Percentiles rank a stretch among this genome's conserved stretches.
These are phyloP conservation scores for Cyphomyrus plagiostoma DNA, from an alignment of 2,113 vertebrate species.

Conservation along the genomic window DNA sequence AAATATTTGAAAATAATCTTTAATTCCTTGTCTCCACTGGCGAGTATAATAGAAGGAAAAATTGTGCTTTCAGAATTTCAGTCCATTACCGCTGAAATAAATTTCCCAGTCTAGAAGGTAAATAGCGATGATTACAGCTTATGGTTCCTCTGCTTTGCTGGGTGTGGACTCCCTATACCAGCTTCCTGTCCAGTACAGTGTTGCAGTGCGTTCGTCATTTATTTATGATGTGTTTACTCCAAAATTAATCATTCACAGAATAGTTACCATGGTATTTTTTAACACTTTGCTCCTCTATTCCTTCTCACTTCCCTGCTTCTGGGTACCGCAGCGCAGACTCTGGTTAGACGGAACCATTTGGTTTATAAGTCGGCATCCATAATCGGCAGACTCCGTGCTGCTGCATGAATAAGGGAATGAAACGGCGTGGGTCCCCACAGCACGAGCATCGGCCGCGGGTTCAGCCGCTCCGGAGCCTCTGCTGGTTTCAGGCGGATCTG, in stretches of 20 bases:
- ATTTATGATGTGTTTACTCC: neutral
- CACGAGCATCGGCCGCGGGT: neutral
- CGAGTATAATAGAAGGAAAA: neutral
- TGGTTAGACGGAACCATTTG: neutral
- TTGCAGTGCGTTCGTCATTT: neutral
- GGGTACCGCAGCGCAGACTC: neutral
- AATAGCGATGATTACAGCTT: neutral
- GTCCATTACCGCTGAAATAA: neutral
- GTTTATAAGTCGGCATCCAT: neutral
- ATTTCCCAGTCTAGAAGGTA: neutral
- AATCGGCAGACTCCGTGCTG: conserved; percentile 21
- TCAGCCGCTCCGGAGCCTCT: neutral
- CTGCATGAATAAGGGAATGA: neutral
- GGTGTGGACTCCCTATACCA: neutral
- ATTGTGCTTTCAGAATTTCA: neutral
- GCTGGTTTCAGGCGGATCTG: neutral
- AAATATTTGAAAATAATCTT: conserved; percentile 6
- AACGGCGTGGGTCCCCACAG: neutral
- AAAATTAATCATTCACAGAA: neutral
- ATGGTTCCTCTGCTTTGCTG: neutral
- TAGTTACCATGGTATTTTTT: neutral
- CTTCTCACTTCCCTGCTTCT: neutral
- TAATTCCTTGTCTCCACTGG: neutral
- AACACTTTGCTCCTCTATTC: neutral
- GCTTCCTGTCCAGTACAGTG: neutral